Conservation (phyloP, 2,113 vertebrate species). For the Antidorcas marsupialis region DNA sequence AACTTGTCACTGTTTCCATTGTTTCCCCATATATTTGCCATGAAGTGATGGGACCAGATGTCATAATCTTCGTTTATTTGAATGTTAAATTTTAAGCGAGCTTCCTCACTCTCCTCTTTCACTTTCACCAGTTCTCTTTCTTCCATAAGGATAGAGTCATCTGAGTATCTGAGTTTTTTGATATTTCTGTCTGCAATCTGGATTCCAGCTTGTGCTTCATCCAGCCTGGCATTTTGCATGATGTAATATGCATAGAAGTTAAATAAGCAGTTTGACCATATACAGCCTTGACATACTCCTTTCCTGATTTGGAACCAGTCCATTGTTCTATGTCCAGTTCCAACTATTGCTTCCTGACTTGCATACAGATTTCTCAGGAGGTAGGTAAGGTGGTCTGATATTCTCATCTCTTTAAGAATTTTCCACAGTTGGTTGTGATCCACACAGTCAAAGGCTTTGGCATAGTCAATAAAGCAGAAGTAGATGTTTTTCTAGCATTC, state of each 20-base stretch:
- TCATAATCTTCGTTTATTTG: fast-evolving
- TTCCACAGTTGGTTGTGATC: too few relatives aligned
- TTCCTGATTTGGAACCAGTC: not conserved
- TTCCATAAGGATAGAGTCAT: not conserved
- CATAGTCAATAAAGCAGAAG: not conserved
- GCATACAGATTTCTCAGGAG: not conserved
- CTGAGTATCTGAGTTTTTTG: not conserved
- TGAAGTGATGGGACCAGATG: not conserved
- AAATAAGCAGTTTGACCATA: not conserved
- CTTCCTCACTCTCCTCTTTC: not conserved
- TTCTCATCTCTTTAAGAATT: too few relatives aligned
- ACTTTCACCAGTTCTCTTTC: not conserved
- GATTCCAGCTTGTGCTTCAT: not conserved
- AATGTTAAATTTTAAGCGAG: not conserved
- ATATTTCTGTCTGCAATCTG: not conserved
- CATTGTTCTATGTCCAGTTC: not conserved
- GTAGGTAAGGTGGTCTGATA: not conserved
- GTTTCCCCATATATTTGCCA: not conserved
- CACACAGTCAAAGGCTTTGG: not conserved
- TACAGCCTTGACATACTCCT: not conserved
- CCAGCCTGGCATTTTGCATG: not conserved
- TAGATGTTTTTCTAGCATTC: not conserved
- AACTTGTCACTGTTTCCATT: not conserved
- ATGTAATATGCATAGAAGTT: not conserved
- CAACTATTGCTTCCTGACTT: not conserved